Base-by-base conservation (phyloP, 2,888 invertebrate genomes). In the Merodon equestris region DNA sequence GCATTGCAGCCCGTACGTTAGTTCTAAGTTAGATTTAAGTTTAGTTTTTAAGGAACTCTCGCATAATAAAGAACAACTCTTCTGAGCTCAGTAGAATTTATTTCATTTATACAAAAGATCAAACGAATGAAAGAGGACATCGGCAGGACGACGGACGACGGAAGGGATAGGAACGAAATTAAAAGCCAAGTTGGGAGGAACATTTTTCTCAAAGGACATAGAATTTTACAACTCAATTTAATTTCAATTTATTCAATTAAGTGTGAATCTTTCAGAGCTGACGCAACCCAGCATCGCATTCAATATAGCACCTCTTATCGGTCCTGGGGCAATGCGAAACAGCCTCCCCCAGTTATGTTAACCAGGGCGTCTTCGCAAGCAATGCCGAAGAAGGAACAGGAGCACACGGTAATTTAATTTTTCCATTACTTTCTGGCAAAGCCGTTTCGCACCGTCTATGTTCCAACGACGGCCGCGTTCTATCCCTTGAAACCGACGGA, bases 231-330 rank as follows among this genome's bases (percentile, higher is more conserved):
- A 79, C 74, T 79, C 68, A 79, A 79, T 79, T 79, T 74, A 74
- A 79, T 79, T 79, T 53, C 74, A 79, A 73, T 74, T 74, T 70
- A 79, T 79, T 79, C 74, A 79, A 79, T 79, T 79, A 79, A 74
- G 79, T 79, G 74, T 60, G 74, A 79, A 74, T 73, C 74, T 74
- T 70, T 74, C 51, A 51, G 50, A 58, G 50, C 27, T 64, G 53
- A 14, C 47, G 27, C 47, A 50, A 58, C 15, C 54, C 50, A 66
- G n/a, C n/a, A n/a, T n/a, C n/a, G n/a, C n/a, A n/a, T n/a, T n/a
- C n/a, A n/a, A n/a, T n/a, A n/a, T n/a, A n/a, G n/a, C n/a, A n/a
- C 53, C 10, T 53, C n/a, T 19, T 36, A 42, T 51, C 17, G 19
- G 44, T 9, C 4, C 34, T 7, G 48, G 15, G 34, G 15, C 44